phyloP scores from a whole-genome alignment of 1,140 invertebrate genomes.

The Drosophila pallidifrons region DNA sequence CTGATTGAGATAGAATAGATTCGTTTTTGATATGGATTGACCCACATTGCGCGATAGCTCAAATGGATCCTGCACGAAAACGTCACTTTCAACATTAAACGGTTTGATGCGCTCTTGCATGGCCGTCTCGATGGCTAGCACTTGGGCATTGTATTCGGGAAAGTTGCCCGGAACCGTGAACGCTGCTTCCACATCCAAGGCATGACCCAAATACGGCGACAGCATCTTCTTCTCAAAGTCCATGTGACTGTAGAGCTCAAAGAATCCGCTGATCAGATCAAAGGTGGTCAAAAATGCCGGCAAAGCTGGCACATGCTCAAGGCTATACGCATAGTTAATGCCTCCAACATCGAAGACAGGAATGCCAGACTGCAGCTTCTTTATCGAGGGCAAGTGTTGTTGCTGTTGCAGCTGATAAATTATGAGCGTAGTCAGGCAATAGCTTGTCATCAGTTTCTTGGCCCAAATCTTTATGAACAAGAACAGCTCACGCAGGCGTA shows the following conservation, averaged over 20 bases:
- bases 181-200: slow-evolving; percentile 39
- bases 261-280: slow-evolving; percentile 64
- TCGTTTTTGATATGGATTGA: slow-evolving; percentile 50
- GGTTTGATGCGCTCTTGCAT: slow-evolving; percentile 34
- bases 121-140: slow-evolving; percentile 30
- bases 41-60: slow-evolving; percentile 68
- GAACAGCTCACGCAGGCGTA: slow-evolving; percentile 57
- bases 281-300: slow-evolving; percentile 33
- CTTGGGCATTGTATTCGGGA: slow-evolving; percentile 64
- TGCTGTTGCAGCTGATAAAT: slow-evolving; percentile 68
- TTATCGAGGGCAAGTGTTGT: slow-evolving; percentile 53
- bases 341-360: slow-evolving; percentile 38
- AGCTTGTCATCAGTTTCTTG: slow-evolving; percentile 74
- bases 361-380: slow-evolving; percentile 50
- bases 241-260: slow-evolving; percentile 58
- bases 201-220: slow-evolving; percentile 61
- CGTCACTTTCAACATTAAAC: slow-evolving; percentile 50
- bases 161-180: slow-evolving; percentile 28
- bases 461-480: slow-evolving; percentile 77
- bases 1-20: slow-evolving; percentile 57
- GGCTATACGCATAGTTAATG: slow-evolving; percentile 68
- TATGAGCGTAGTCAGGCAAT: slow-evolving; percentile 69
- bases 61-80: slow-evolving; percentile 76
- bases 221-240: slow-evolving; percentile 63
- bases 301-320: slow-evolving; percentile 33